phyloP scores from a whole-genome alignment of 64 coral and sea anemone genomes.

The Anthopleura sola region DNA sequence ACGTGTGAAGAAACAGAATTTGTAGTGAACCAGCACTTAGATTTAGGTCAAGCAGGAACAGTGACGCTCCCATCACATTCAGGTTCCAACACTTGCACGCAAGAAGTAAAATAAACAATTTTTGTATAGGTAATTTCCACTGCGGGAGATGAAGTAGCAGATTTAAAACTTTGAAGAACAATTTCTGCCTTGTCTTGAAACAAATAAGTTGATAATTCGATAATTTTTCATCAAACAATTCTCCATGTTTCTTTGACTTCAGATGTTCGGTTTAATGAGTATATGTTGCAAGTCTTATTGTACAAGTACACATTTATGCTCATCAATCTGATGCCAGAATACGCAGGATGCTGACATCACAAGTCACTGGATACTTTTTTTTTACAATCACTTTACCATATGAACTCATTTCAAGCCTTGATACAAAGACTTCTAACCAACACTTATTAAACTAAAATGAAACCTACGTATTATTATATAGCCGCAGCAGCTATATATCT shows the following conservation, averaged over 20 bases:
- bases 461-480: not conserved
- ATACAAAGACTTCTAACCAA: constrained; percentile 13
- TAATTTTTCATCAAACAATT: not conserved
- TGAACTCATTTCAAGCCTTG: not conserved
- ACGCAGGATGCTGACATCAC: not conserved
- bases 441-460: not conserved
- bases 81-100: not conserved
- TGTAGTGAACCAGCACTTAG: not conserved
- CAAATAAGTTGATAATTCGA: not conserved
- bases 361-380: not conserved
- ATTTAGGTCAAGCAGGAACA: not conserved
- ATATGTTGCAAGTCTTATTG: not conserved
- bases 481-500: not conserved
- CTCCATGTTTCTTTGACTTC: constrained; percentile 15
- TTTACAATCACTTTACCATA: constrained; percentile 22
- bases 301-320: not conserved
- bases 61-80: not conserved
- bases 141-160: not conserved
- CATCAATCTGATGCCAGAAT: constrained; percentile 9
- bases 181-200: not conserved
- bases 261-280: constrained; percentile 21
- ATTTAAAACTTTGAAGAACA: not conserved
- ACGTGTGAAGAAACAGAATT: not conserved
- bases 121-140: not conserved
- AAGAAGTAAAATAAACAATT: not conserved